Evolutionary conservation across 2,797 vertebrate species (phyloP).

Genomic region (Falco novaeseelandiae): DNA sequence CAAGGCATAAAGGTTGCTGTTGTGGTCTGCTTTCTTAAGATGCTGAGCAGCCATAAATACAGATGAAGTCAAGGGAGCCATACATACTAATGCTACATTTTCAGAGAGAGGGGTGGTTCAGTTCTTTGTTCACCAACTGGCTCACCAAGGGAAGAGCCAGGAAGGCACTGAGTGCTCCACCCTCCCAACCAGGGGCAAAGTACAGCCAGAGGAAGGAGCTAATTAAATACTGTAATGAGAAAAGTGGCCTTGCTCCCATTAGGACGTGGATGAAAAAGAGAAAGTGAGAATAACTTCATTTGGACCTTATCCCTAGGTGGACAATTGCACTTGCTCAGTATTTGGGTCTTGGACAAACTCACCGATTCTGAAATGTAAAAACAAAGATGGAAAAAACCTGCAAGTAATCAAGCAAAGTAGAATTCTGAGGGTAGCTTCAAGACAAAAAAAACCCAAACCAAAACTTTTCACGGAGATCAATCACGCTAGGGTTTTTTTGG

Average conservation of each 20-base stretch:
- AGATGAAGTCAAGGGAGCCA: background rate
- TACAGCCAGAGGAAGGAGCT: background rate
- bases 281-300: background rate
- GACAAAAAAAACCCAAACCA: conserved; percentile 31
- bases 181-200: background rate
- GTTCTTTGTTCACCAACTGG: background rate
- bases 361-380: conserved; percentile 1
- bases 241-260: background rate
- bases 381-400: conserved; percentile 4
- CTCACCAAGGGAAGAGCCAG: background rate
- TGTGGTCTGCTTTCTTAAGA: background rate
- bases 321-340: background rate
- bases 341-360: background rate
- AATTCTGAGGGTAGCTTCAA: conserved; percentile 34
- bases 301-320: background rate
- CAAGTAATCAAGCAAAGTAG: conserved; percentile 32
- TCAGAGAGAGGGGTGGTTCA: background rate
- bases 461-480: conserved; percentile 51
- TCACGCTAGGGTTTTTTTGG: conserved; percentile 19
- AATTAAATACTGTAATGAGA: background rate
- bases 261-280: background rate
- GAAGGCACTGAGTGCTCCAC: background rate
- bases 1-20: background rate
- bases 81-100: rapidly evolving
- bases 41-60: background rate